Evolutionary conservation across 2,797 vertebrate genomes (phyloP).

Genomic region (Gephyroberyx darwinii): DNA sequence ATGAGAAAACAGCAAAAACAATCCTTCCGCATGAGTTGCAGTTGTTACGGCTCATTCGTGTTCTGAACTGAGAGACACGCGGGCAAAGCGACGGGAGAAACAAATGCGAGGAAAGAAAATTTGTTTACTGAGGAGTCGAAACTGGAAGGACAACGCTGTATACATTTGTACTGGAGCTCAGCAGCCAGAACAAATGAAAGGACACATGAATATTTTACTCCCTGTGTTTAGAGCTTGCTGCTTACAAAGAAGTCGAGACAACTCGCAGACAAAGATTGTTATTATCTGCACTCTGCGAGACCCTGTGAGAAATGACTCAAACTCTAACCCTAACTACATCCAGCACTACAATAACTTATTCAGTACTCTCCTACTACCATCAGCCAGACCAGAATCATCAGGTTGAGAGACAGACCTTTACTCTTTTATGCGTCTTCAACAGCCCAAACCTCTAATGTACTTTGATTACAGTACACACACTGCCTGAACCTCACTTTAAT

Average conservation of each 20-base stretch:
- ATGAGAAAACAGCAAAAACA: constrained; percentile 33
- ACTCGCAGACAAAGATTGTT: constrained; percentile 43
- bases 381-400: constrained; percentile 35
- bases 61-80: constrained; percentile 32
- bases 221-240: constrained; percentile 37
- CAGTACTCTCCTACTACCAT: constrained; percentile 21
- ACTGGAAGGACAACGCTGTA: constrained; percentile 21
- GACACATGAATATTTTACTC: constrained; percentile 61
- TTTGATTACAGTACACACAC: constrained; percentile 29
- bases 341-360: constrained; percentile 43
- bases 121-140: constrained; percentile 43
- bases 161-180: constrained; percentile 39
- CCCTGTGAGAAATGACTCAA: constrained; percentile 44
- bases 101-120: constrained; percentile 39
- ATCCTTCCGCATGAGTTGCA: constrained; percentile 21
- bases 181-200: constrained; percentile 58
- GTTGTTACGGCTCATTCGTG: constrained; percentile 18
- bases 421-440: constrained; percentile 55
- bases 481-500: constrained; percentile 14
- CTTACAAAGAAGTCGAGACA: constrained; percentile 29
- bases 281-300: constrained; percentile 56
- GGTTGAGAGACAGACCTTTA: constrained; percentile 34
- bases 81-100: constrained; percentile 8
- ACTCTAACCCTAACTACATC: constrained; percentile 35
- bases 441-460: constrained; percentile 44